Conservation (phyloP, 2,113 vertebrate genomes). For the Verasper variegatus region DNA sequence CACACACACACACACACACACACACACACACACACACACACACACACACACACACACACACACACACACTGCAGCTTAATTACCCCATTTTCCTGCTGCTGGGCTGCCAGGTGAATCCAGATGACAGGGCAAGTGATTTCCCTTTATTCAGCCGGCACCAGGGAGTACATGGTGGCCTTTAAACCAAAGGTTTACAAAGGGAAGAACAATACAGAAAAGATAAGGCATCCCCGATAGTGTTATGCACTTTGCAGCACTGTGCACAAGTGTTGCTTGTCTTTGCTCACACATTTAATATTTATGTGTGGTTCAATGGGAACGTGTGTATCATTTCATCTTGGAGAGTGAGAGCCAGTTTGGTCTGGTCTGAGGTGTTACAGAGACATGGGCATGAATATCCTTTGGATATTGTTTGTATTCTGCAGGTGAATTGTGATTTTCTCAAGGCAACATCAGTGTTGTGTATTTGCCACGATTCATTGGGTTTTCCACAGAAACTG, state of each 20-base stretch:
- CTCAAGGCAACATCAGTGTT: background rate
- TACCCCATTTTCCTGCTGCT: conserved; percentile 1
- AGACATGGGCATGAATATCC: conserved; percentile 12
- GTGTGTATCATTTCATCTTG: conserved; percentile 34
- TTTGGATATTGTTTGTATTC: background rate
- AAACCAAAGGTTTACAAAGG: conserved; percentile 62
- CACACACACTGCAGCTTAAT: background rate
- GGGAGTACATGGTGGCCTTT: conserved; percentile 47
- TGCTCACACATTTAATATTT: conserved; percentile 58
- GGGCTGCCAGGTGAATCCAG: conserved; percentile 53
- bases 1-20: background rate
- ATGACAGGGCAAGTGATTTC: conserved; percentile 54
- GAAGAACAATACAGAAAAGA: conserved; percentile 50
- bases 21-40: no score
- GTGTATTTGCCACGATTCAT: background rate
- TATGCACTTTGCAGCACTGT: conserved; percentile 23
- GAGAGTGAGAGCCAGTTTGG: background rate
- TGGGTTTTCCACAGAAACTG: background rate
- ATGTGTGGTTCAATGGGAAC: conserved; percentile 22
- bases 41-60: background rate
- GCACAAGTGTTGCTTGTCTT: conserved; percentile 27
- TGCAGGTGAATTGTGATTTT: background rate
- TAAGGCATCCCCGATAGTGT: conserved; percentile 39
- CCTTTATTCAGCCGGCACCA: conserved; percentile 46
- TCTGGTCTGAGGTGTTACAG: background rate